Conservation (phyloP, 2,113 vertebrate species). For the Callipepla californica region DNA sequence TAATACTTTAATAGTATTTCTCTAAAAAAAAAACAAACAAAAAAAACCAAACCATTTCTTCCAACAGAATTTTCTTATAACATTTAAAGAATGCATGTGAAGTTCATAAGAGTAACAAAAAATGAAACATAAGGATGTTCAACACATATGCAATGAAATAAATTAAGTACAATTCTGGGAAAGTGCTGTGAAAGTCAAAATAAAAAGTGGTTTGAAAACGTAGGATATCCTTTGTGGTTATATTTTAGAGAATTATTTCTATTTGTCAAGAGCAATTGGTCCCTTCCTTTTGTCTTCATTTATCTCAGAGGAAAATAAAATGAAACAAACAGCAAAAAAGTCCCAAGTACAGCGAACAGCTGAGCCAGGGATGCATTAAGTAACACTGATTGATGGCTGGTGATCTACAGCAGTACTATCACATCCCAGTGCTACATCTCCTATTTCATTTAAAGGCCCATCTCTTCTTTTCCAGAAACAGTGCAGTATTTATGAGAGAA, state of each 20-base stretch:
- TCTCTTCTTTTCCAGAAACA: slow-evolving; percentile 48
- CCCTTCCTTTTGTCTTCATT: slow-evolving; percentile 53
- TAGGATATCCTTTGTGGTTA: not conserved
- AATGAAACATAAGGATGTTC: slow-evolving; percentile 9
- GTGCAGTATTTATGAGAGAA: slow-evolving; percentile 37
- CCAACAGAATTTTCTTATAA: not conserved
- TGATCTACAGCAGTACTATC: slow-evolving; percentile 43
- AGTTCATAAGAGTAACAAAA: not conserved
- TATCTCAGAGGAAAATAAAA: slow-evolving; percentile 62
- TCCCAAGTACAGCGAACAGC: slow-evolving; percentile 50
- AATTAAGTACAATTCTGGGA: not conserved
- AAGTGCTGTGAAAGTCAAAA: not conserved
- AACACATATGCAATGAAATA: not conserved
- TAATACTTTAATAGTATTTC: not conserved
- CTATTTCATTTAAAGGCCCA: slow-evolving; percentile 43
- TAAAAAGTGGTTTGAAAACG: not conserved
- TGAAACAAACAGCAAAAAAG: slow-evolving; percentile 45
- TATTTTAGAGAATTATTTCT: slow-evolving; percentile 12
- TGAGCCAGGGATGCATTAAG: slow-evolving; percentile 69
- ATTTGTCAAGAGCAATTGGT: slow-evolving; percentile 54
- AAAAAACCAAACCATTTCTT: not conserved
- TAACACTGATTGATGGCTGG: slow-evolving; percentile 67
- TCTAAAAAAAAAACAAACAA: not conserved
- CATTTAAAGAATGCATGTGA: not conserved
- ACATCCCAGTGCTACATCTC: slow-evolving; percentile 45